These are phyloP conservation scores for Megaceryle torquata DNA, from an alignment of 2,113 vertebrate genomes.

Conservation along the genomic window DNA sequence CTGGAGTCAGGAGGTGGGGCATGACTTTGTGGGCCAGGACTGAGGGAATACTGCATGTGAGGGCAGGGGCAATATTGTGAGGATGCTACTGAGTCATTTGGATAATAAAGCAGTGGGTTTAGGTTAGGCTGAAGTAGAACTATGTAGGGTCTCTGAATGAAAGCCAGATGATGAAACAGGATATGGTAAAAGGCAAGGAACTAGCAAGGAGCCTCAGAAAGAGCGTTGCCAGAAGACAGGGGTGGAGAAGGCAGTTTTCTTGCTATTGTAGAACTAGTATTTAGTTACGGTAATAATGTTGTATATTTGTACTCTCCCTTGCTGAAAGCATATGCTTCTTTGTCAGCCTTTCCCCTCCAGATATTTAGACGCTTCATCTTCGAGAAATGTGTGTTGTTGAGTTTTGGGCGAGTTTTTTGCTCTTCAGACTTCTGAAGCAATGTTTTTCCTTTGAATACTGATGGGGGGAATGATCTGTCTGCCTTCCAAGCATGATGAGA, in stretches of 20 bases:
- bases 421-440: background rate
- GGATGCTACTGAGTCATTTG: background rate
- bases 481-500: background rate
- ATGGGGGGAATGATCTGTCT: background rate
- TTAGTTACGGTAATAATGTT: background rate
- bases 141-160: background rate
- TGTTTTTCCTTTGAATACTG: background rate
- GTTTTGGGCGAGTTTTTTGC: background rate
- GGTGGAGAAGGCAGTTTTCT: background rate
- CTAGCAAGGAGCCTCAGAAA: background rate
- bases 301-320: background rate
- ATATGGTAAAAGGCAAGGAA: background rate
- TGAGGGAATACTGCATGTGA: background rate
- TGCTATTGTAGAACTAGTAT: background rate
- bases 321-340: background rate
- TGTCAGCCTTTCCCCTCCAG: background rate
- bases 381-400: background rate
- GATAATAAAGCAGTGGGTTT: background rate
- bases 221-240: background rate
- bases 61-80: background rate
- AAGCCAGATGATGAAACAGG: slow-evolving; percentile 9
- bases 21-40: background rate
- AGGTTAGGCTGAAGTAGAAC: background rate
- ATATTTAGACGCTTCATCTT: background rate
- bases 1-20: background rate